phyloP scores from a whole-genome alignment of 2,888 invertebrate genomes.

The Rhamphomyia laevipes region DNA sequence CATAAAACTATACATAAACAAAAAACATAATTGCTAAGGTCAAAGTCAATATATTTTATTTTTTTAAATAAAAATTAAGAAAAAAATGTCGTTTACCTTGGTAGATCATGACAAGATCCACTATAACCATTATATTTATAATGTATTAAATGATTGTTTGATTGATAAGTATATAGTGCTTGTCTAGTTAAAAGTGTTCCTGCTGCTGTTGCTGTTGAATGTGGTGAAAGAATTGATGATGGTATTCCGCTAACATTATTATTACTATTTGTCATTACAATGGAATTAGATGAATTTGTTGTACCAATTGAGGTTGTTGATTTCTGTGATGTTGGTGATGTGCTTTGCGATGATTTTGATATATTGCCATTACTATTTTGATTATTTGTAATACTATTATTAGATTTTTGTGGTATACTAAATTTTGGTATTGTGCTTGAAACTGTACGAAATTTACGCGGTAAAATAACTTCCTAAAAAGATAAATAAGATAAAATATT shows the following conservation, averaged over 20 bases:
- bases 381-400: conserved; percentile 30
- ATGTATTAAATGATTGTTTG: conserved; percentile 80
- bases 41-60: neutral
- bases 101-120: conserved; percentile 75
- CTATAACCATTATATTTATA: conserved; percentile 86
- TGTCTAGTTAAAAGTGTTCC: conserved; percentile 49
- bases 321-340: conserved; percentile 21
- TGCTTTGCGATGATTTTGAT: neutral
- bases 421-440: conserved; percentile 40
- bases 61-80: neutral
- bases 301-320: conserved; percentile 19
- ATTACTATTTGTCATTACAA: neutral
- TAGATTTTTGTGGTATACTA: conserved; percentile 28
- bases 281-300: neutral
- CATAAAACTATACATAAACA: too few species aligned
- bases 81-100: conserved; percentile 48
- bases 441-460: conserved; percentile 68
- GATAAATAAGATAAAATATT: conserved; percentile 17
- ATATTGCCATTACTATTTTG: conserved; percentile 13
- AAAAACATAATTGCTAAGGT: too few species aligned
- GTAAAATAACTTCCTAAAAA: conserved; percentile 62
- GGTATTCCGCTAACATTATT: neutral
- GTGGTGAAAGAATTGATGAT: conserved; percentile 17
- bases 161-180: conserved; percentile 61
- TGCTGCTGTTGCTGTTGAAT: conserved; percentile 16